phyloP scores from a whole-genome alignment of 2,888 invertebrate genomes.

The Brachylomia viminalis region DNA sequence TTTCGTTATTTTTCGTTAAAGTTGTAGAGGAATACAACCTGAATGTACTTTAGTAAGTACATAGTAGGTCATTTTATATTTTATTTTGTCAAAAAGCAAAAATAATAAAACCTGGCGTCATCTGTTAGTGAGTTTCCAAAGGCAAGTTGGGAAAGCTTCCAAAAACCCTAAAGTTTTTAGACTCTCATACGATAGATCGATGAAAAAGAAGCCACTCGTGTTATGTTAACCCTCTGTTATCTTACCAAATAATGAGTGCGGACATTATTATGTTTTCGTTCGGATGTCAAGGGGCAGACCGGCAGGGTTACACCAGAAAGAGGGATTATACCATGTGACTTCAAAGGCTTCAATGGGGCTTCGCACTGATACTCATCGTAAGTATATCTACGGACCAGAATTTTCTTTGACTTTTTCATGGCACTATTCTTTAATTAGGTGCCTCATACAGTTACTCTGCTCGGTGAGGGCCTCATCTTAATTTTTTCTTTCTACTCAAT shows the following conservation, averaged over 20 bases:
- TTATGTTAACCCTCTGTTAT: constrained; percentile 23
- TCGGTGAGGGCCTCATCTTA: no score
- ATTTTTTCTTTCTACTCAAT: neutral
- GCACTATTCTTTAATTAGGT: no score
- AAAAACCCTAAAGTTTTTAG: neutral
- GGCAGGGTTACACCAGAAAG: constrained; percentile 64
- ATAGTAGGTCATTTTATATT: neutral
- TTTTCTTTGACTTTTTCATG: constrained; percentile 1
- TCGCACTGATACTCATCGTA: constrained; percentile 56
- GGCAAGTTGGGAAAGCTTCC: neutral
- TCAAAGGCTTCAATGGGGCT: constrained; percentile 72
- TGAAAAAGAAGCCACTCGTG: constrained; percentile 21
- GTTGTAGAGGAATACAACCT: neutral
- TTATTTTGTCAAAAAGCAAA: neutral
- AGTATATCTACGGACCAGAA: constrained; percentile 14
- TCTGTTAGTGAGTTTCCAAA: no score
- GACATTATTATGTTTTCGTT: constrained; percentile 58
- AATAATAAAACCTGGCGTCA: no score
- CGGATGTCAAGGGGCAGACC: constrained; percentile 57
- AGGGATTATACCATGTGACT: constrained; percentile 67
- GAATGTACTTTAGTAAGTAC: neutral
- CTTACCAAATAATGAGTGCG: constrained; percentile 13
- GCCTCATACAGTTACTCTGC: no score
- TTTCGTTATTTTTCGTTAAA: neutral
- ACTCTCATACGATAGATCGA: constrained; percentile 15